phyloP scores from a whole-genome alignment of 2,888 invertebrate species.

The Xanthia icteritia region DNA sequence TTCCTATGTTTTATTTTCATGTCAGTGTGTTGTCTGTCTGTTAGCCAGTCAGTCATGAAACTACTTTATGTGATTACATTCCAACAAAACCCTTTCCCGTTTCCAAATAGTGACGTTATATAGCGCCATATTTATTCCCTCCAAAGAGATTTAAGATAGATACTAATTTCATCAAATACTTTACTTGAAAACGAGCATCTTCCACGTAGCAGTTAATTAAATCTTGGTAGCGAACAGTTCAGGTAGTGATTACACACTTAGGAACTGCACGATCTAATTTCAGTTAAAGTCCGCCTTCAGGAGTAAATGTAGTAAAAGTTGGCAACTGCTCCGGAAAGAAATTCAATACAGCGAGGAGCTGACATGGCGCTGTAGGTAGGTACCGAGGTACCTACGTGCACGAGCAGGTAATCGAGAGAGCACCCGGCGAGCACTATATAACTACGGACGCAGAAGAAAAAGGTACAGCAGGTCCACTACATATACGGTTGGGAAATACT shows the following conservation, averaged over 20 bases:
- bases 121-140: not conserved
- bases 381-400: conserved; percentile 18
- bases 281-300: conserved; percentile 28
- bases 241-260: conserved; percentile 9
- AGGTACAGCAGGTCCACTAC: conserved; percentile 21
- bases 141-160: too few species aligned
- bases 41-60: not conserved
- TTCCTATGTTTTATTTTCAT: not conserved
- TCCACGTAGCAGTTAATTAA: conserved; percentile 8
- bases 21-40: not conserved
- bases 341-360: conserved; percentile 56
- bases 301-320: conserved; percentile 51
- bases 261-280: conserved; percentile 30
- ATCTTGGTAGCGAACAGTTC: conserved; percentile 6
- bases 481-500: not conserved
- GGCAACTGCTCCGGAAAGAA: conserved; percentile 48
- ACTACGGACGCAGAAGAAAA: not conserved
- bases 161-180: not conserved
- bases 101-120: not conserved
- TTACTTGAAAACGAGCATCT: not conserved
- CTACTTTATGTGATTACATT: conserved; percentile 1
- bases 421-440: conserved; percentile 40
- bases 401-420: conserved; percentile 56
- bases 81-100: not conserved
- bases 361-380: conserved; percentile 45